A percentile compares a stretch with the other conserved stretches of the same genome.
These are phyloP conservation scores for Anastrepha ludens DNA, from an alignment of 1,140 invertebrate genomes.

Conservation along the genomic window DNA sequence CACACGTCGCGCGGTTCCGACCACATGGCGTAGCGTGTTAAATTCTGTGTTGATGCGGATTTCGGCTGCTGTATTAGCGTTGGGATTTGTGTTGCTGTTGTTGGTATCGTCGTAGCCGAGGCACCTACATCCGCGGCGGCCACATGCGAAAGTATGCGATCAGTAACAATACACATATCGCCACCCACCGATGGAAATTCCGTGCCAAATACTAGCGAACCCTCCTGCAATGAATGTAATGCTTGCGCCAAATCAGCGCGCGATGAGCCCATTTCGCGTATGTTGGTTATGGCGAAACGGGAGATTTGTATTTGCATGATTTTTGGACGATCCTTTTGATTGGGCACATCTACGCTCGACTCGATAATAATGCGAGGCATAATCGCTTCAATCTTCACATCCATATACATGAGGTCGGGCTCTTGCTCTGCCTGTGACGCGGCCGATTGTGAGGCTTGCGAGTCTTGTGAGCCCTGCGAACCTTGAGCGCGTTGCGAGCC, in stretches of 20 bases:
- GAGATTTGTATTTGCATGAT: slow-evolving; percentile 88
- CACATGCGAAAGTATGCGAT: slow-evolving; percentile 85
- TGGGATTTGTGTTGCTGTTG: slow-evolving; percentile 56
- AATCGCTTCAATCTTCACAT: slow-evolving; percentile 91
- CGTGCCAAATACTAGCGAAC: slow-evolving; percentile 82
- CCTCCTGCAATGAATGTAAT: slow-evolving; percentile 83
- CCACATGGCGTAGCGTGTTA: slow-evolving; percentile 84
- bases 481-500: slow-evolving; percentile 59
- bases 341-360: slow-evolving; percentile 68
- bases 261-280: slow-evolving; percentile 82
- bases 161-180: slow-evolving; percentile 82
- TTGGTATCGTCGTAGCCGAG: not conserved
- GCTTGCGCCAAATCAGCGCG: slow-evolving; percentile 83
- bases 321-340: slow-evolving; percentile 82
- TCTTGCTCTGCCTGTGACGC: slow-evolving; percentile 68
- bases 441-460: slow-evolving; percentile 19
- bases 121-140: slow-evolving; percentile 66
- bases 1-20: slow-evolving; percentile 89
- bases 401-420: slow-evolving; percentile 83
- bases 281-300: slow-evolving; percentile 86
- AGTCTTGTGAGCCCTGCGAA: slow-evolving; percentile 51
- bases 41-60: slow-evolving; percentile 68
- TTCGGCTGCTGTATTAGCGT: slow-evolving; percentile 57
- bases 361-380: slow-evolving; percentile 82
- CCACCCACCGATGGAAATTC: slow-evolving; percentile 82